phyloP scores from a whole-genome alignment of 2,888 invertebrate species.

The Pseudococcus viburni region DNA sequence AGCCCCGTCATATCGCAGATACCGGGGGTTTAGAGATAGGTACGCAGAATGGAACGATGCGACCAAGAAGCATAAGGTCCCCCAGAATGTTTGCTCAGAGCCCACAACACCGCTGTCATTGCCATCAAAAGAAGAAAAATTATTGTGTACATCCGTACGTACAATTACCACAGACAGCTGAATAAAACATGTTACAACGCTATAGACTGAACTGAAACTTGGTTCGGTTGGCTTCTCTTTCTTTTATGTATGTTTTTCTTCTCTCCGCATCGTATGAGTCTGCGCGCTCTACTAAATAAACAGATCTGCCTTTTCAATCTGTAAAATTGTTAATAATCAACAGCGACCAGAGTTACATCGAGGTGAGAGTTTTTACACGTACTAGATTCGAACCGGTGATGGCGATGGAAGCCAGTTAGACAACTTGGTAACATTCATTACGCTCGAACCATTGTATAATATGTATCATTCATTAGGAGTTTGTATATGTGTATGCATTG shows the following conservation, averaged over 20 bases:
- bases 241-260: constrained; percentile 56
- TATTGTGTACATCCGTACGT: constrained; percentile 64
- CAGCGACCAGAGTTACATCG: constrained; percentile 58
- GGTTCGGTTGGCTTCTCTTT: constrained; percentile 52
- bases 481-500: constrained; percentile 54
- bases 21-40: constrained; percentile 2
- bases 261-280: constrained; percentile 50
- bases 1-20: neutral
- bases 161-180: constrained; percentile 66
- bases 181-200: constrained; percentile 66
- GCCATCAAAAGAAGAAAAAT: constrained; percentile 66
- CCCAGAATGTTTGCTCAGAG: constrained; percentile 63
- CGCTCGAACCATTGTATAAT: constrained; percentile 54
- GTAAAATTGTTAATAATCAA: constrained; percentile 65
- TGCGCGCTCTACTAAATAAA: constrained; percentile 65
- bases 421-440: constrained; percentile 66
- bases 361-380: constrained; percentile 66
- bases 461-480: constrained; percentile 66
- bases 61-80: constrained; percentile 31
- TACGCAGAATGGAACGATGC: neutral
- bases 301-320: constrained; percentile 66
- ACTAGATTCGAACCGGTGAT: constrained; percentile 61
- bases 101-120: constrained; percentile 66
- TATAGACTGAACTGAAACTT: constrained; percentile 51
- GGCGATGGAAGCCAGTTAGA: constrained; percentile 66